phyloP scores from a whole-genome alignment of 1,140 invertebrate species.

The Linepithema humile region DNA sequence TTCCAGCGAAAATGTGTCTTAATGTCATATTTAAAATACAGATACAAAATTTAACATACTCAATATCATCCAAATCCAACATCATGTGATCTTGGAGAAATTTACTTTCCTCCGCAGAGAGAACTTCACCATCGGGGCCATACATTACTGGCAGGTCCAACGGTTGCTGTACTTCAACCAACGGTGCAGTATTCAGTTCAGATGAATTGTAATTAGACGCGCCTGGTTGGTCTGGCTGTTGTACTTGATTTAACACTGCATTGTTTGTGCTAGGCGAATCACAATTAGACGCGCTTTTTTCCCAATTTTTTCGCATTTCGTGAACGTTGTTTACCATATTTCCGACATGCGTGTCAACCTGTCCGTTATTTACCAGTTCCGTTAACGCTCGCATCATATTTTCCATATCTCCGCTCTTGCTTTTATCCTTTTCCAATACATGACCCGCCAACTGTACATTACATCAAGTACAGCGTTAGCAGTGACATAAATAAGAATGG shows the following conservation, averaged over 20 bases:
- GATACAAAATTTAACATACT: conserved; percentile 60
- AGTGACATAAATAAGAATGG: background rate
- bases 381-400: conserved; percentile 80
- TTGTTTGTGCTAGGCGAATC: conserved; percentile 45
- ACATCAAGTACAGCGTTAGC: background rate
- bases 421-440: conserved; percentile 79
- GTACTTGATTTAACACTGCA: conserved; percentile 39
- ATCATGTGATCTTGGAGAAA: conserved; percentile 75
- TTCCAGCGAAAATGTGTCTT: background rate
- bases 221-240: conserved; percentile 50
- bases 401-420: conserved; percentile 79
- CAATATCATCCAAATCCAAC: conserved; percentile 62
- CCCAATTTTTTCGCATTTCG: conserved; percentile 81
- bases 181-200: background rate
- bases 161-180: conserved; percentile 24
- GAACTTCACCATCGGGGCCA: conserved; percentile 81
- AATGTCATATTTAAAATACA: background rate
- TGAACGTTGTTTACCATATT: conserved; percentile 81
- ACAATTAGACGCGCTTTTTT: conserved; percentile 62
- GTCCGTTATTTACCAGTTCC: conserved; percentile 79
- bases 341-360: conserved; percentile 76
- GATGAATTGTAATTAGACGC: conserved; percentile 21
- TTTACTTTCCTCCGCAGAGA: conserved; percentile 80
- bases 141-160: conserved; percentile 80
- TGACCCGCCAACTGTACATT: conserved; percentile 78